Conservation (phyloP, 2,113 vertebrate species). For the Nannobrachium achirus region DNA sequence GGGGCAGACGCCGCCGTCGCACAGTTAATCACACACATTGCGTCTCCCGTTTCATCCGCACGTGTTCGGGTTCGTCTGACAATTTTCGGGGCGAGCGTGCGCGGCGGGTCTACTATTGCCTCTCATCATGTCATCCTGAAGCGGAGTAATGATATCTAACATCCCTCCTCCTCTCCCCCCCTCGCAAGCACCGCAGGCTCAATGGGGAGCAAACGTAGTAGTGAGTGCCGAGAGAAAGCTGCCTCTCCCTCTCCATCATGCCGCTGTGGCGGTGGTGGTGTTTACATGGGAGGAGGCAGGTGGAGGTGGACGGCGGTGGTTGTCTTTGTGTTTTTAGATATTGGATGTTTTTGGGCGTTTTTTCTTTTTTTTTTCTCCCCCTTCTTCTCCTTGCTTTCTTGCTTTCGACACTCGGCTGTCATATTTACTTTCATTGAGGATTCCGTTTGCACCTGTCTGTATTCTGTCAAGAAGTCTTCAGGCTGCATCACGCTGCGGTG, state of each 20-base stretch:
- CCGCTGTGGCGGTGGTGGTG: neutral
- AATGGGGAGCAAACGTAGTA: slow-evolving; percentile 34
- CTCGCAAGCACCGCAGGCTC: slow-evolving; percentile 37
- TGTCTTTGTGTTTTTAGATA: slow-evolving; percentile 52
- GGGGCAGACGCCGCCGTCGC: too few species aligned
- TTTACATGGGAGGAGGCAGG: slow-evolving; percentile 27
- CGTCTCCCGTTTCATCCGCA: slow-evolving; percentile 30
- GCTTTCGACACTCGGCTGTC: slow-evolving; percentile 61
- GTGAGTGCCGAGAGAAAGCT: slow-evolving; percentile 17
- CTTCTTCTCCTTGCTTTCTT: neutral
- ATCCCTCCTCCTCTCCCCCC: slow-evolving; percentile 26
- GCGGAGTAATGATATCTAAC: slow-evolving; percentile 34
- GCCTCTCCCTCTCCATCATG: slow-evolving; percentile 19
- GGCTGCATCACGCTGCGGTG: slow-evolving; percentile 47
- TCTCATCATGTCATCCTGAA: slow-evolving; percentile 41
- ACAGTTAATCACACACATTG: slow-evolving; percentile 31
- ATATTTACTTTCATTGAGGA: slow-evolving; percentile 71
- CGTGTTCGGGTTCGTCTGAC: slow-evolving; percentile 31
- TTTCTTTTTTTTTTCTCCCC: slow-evolving; percentile 8
- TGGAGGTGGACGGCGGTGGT: slow-evolving; percentile 1
- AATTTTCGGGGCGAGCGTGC: slow-evolving; percentile 10
- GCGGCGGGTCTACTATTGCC: slow-evolving; percentile 20
- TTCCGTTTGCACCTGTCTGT: slow-evolving; percentile 68
- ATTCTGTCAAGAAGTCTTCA: slow-evolving; percentile 67
- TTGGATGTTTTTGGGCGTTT: slow-evolving; percentile 12